Evolutionary conservation across 1,140 invertebrate species (phyloP).

Genomic region (Limonius californicus): DNA sequence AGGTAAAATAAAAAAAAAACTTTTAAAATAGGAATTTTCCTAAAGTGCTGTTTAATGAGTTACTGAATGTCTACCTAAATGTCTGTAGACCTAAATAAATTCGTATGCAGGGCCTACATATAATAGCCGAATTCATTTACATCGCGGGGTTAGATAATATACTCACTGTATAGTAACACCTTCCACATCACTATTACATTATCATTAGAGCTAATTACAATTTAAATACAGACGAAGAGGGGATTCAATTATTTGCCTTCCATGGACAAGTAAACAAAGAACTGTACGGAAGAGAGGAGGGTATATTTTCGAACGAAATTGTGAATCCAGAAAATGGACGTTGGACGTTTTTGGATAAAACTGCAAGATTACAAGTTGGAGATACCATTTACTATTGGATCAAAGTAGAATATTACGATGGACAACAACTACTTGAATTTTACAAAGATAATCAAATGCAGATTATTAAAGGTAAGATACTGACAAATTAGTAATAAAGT

Average conservation of each 20-base stretch:
- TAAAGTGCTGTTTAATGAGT: too few species aligned
- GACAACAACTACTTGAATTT: conserved; percentile 50
- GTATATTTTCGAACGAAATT: conserved; percentile 65
- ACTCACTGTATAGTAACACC: too few species aligned
- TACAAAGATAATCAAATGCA: conserved; percentile 57
- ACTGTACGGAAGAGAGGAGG: conserved; percentile 67
- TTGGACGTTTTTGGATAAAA: conserved; percentile 61
- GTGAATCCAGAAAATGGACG: conserved; percentile 58
- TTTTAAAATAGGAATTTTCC: too few species aligned
- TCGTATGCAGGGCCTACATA: too few species aligned
- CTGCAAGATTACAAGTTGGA: conserved; percentile 58
- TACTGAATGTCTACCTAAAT: too few species aligned
- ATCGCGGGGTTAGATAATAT: too few species aligned
- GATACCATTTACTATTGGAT: conserved; percentile 73
- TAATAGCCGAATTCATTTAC: too few species aligned
- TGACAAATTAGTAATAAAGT: too few species aligned
- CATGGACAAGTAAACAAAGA: conserved; percentile 72
- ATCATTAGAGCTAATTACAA: too few species aligned
- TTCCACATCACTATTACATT: too few species aligned
- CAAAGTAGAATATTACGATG: conserved; percentile 61
- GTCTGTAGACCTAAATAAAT: too few species aligned
- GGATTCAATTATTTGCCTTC: conserved; percentile 67
- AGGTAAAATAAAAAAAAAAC: conserved; percentile 49
- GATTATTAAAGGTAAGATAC: conserved; percentile 46
- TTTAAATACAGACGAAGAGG: conserved; percentile 54